Evolutionary conservation across 2,888 invertebrate species (phyloP).

Genomic region (Aricia artaxerxes): DNA sequence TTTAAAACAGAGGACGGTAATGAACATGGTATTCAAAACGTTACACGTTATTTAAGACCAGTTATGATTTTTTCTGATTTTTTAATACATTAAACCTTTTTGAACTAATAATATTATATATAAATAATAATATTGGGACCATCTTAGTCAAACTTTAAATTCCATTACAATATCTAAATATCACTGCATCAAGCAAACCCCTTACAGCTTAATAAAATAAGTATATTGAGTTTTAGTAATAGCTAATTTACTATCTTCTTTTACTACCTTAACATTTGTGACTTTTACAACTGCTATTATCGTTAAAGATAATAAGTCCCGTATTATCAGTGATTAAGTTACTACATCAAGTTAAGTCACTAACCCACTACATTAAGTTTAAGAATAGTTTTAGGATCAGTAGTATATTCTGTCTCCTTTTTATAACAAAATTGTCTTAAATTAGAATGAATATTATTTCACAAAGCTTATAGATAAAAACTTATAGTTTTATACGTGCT

Average conservation of each 20-base stretch:
- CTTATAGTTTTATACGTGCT: background rate
- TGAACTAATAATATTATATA: too few relatives aligned
- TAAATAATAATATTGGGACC: too few relatives aligned
- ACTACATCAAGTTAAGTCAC: background rate
- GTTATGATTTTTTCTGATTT: too few relatives aligned
- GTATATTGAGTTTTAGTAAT: background rate
- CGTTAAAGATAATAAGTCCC: background rate
- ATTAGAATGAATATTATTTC: too few relatives aligned
- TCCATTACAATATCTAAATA: background rate
- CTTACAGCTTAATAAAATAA: background rate
- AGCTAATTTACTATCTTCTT: background rate
- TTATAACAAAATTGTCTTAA: background rate
- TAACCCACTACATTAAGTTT: background rate
- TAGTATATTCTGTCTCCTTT: background rate
- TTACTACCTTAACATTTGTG: slow-evolving; percentile 6
- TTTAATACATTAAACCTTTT: too few relatives aligned
- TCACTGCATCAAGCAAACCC: background rate
- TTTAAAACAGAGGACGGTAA: too few relatives aligned
- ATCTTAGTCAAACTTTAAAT: too few relatives aligned
- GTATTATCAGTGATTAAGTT: background rate
- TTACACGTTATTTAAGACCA: too few relatives aligned
- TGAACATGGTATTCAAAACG: too few relatives aligned
- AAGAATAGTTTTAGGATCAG: background rate
- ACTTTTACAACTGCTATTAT: slow-evolving; percentile 12
- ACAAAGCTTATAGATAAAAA: too few relatives aligned